Conservation (phyloP, 2,113 vertebrate species). For the Ophthalmotilapia sp. region DNA sequence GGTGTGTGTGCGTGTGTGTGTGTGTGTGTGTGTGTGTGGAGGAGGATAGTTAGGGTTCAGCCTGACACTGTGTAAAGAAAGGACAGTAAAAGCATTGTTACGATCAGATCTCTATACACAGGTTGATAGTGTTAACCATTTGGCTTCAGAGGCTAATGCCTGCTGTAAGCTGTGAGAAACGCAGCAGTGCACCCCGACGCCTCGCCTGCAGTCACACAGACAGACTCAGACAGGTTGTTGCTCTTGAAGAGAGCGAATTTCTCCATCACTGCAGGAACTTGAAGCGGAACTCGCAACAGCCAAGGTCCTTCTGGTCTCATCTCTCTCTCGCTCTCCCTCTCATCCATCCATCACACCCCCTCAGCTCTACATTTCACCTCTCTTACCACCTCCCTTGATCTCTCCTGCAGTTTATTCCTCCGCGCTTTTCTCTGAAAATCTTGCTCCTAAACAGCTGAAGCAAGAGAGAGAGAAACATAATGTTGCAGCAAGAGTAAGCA, state of each 20-base stretch:
- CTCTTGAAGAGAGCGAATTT: constrained; percentile 20
- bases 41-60: background rate
- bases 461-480: background rate
- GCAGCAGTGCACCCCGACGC: background rate
- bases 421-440: constrained; percentile 7
- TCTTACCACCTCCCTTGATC: constrained; percentile 41
- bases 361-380: constrained; percentile 46
- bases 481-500: background rate
- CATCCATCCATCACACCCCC: constrained; percentile 53
- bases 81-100: background rate
- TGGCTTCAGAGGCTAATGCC: background rate
- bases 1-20: background rate
- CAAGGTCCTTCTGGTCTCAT: constrained; percentile 56
- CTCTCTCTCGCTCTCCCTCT: constrained; percentile 23
- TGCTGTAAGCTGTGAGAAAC: background rate
- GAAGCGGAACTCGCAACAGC: constrained; percentile 34
- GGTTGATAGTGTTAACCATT: background rate
- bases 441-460: constrained; percentile 5
- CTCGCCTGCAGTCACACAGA: constrained; percentile 2
- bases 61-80: background rate
- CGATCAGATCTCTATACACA: background rate
- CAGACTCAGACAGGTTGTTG: constrained; percentile 7
- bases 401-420: constrained; percentile 23
- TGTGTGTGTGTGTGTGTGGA: background rate
- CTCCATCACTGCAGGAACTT: constrained; percentile 30